Percentiles rank a stretch among this genome's conserved stretches.
phyloP scores from a whole-genome alignment of 1,140 invertebrate genomes.

The Homalodisca vitripennis region DNA sequence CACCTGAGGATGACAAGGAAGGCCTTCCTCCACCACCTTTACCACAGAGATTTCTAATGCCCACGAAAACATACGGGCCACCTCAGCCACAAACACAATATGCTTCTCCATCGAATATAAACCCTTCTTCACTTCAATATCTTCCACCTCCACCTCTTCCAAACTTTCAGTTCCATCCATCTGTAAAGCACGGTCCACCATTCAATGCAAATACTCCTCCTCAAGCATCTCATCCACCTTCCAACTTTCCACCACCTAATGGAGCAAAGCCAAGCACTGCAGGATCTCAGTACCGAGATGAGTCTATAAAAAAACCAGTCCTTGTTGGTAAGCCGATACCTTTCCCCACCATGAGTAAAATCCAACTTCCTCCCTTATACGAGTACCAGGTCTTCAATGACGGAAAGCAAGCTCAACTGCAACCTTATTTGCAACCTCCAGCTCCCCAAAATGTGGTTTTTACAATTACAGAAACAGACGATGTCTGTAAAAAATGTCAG shows the following conservation, averaged over 20 bases:
- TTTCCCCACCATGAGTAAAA: slow-evolving; percentile 27
- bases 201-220: background rate
- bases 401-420: slow-evolving; percentile 3
- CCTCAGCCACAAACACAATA: slow-evolving; percentile 6
- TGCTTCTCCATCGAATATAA: slow-evolving; percentile 3
- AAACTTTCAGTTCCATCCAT: slow-evolving; percentile 3
- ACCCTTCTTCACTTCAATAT: background rate
- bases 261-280: background rate
- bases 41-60: background rate
- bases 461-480: slow-evolving; percentile 6
- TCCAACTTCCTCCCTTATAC: slow-evolving; percentile 15
- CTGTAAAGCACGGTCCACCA: slow-evolving; percentile 10
- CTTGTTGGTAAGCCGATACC: slow-evolving; percentile 26
- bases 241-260: background rate
- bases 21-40: slow-evolving; percentile 7
- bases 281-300: background rate
- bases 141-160: background rate
- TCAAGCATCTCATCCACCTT: background rate
- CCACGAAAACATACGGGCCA: background rate
- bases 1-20: background rate
- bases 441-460: background rate
- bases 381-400: slow-evolving; percentile 23
- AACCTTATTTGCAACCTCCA: slow-evolving; percentile 18
- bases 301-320: slow-evolving; percentile 8
- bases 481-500: slow-evolving; percentile 16